Conservation (phyloP, 2,797 vertebrate genomes). For the Silurus aristotelis region DNA sequence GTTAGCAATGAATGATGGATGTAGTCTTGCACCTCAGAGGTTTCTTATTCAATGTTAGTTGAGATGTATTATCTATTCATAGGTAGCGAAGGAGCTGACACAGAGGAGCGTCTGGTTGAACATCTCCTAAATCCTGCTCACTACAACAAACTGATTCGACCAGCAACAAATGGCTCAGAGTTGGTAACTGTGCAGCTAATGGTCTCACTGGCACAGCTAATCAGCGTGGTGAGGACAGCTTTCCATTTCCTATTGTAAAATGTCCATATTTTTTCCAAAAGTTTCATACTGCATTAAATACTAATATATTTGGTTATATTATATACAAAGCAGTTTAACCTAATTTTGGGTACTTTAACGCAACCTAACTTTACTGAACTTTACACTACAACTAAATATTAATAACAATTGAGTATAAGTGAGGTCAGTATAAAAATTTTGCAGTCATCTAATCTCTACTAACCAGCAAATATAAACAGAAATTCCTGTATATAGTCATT, state of each 20-base stretch:
- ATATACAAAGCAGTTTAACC: not conserved
- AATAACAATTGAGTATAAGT: not conserved
- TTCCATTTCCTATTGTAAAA: not conserved
- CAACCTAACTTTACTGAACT: not conserved
- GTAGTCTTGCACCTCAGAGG: not conserved
- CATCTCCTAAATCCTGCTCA: slow-evolving; percentile 89
- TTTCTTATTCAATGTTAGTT: not conserved
- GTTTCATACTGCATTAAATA: not conserved
- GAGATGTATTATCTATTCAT: slow-evolving; percentile 12
- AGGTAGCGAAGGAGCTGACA: slow-evolving; percentile 85
- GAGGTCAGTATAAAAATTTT: not conserved
- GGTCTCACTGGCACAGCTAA: slow-evolving; percentile 94
- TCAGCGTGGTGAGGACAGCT: slow-evolving; percentile 87
- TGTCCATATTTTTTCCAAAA: not conserved
- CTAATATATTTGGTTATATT: not conserved
- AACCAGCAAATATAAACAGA: not conserved
- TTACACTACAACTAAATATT: not conserved
- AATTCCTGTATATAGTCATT: not conserved
- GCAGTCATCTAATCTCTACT: not conserved
- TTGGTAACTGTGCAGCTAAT: slow-evolving; percentile 94
- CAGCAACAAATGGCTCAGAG: slow-evolving; percentile 90
- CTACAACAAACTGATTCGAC: slow-evolving; percentile 96
- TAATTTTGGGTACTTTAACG: not conserved
- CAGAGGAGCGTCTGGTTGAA: slow-evolving; percentile 91
- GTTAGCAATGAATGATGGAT: not conserved